Conservation (phyloP, 92 coral and sea anemone species). For the Palythoa caribaeorum region DNA sequence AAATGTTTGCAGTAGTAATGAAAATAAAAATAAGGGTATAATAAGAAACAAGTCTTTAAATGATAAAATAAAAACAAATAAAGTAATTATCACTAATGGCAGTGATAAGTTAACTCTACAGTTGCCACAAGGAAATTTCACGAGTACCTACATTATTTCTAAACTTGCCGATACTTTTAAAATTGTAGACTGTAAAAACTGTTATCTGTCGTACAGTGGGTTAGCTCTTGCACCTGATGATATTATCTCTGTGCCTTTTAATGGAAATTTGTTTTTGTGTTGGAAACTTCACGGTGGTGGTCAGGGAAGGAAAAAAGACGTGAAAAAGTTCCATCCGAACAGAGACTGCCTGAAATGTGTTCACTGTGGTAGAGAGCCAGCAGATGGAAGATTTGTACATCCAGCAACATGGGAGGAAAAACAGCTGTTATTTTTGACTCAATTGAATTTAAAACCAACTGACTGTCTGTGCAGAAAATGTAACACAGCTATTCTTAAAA, state of each 20-base stretch:
- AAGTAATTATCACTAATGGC: not conserved
- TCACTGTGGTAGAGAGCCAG: not conserved
- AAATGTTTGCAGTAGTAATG: not conserved
- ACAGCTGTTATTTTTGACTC: not conserved
- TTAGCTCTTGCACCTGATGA: not conserved
- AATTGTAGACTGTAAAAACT: not conserved
- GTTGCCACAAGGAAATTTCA: not conserved
- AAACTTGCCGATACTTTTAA: not conserved
- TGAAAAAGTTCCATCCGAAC: not conserved
- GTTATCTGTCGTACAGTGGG: not conserved
- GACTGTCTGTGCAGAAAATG: slow-evolving; percentile 1
- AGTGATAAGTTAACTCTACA: not conserved
- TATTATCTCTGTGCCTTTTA: not conserved
- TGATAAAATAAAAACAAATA: not conserved
- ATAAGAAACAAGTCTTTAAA: not conserved
- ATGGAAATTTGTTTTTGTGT: not conserved
- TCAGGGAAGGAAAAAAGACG: slow-evolving; percentile 1
- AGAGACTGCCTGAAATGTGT: not conserved
- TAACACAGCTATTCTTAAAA: not conserved
- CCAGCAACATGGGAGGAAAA: not conserved
- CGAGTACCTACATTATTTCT: not conserved
- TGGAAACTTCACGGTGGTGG: not conserved
- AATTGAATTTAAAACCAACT: not conserved
- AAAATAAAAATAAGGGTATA: not conserved
- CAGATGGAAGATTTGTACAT: not conserved